Evolutionary conservation across 1,140 invertebrate genomes (phyloP).

Genomic region (Caenorhabditis briggsae): DNA sequence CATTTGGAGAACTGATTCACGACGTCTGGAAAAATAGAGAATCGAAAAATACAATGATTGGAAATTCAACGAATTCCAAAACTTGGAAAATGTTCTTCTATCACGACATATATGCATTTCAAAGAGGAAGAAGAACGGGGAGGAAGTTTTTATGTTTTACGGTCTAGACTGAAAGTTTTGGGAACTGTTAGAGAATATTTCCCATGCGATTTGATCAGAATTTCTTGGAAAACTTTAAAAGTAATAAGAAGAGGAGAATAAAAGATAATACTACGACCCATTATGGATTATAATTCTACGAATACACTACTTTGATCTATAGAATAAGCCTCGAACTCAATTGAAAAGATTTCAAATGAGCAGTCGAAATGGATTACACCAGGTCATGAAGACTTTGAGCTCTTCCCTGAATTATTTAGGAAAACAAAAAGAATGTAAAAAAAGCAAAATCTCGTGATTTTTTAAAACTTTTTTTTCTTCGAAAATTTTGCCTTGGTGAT

Average conservation of each 20-base stretch:
- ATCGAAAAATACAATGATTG: not conserved
- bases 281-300: not conserved
- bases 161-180: too few relatives aligned
- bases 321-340: not conserved
- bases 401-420: not conserved
- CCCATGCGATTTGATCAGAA: not conserved
- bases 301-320: not conserved
- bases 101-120: too few relatives aligned
- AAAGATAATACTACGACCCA: not conserved
- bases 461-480: not conserved
- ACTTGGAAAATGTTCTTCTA: not conserved
- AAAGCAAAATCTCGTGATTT: not conserved
- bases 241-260: not conserved
- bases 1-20: constrained; percentile 59
- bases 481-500: not conserved
- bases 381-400: not conserved
- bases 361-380: not conserved
- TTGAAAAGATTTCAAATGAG: too few relatives aligned
- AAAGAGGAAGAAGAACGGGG: too few relatives aligned
- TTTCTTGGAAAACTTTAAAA: not conserved
- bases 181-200: too few relatives aligned
- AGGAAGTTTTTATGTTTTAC: too few relatives aligned
- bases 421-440: not conserved
- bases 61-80: not conserved
- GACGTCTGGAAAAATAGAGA: constrained; percentile 29